phyloP scores from a whole-genome alignment of 1,140 invertebrate genomes.

The Brachionus plicatilis region DNA sequence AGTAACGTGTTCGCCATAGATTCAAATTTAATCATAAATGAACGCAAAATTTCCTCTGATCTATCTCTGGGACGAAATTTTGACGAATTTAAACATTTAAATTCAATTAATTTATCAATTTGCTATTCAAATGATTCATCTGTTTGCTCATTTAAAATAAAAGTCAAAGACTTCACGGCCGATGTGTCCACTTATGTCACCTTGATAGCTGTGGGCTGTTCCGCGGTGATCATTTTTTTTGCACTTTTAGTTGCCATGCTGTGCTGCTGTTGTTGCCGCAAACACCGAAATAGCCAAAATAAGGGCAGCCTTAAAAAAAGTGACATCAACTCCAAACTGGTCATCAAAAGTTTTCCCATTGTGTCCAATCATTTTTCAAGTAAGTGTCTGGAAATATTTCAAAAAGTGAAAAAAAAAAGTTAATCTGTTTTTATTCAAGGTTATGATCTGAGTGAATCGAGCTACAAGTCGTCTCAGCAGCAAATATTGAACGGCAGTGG shows the following conservation, averaged over 20 bases:
- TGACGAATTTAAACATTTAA: constrained; percentile 11
- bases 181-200: constrained; percentile 33
- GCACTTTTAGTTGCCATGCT: not conserved
- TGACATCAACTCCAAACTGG: constrained; percentile 21
- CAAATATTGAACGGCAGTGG: constrained; percentile 32
- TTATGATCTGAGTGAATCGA: constrained; percentile 24
- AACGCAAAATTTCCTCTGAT: not conserved
- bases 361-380: constrained; percentile 5
- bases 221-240: constrained; percentile 17
- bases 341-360: constrained; percentile 36
- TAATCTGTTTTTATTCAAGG: constrained; percentile 4
- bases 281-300: not conserved
- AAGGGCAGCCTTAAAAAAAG: not conserved
- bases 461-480: constrained; percentile 32
- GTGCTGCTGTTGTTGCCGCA: constrained; percentile 36
- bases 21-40: constrained; percentile 18
- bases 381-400: not conserved
- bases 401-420: not conserved
- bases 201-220: constrained; percentile 30
- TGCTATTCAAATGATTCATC: constrained; percentile 39
- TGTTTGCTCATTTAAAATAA: not conserved
- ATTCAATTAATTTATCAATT: constrained; percentile 6
- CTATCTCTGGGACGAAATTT: not conserved
- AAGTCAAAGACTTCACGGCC: constrained; percentile 25
- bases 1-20: not conserved